A percentile compares a stretch with the other conserved stretches of the same genome.
Evolutionary conservation across 2,888 invertebrate species (phyloP).

Genomic region (Athalia rosae): DNA sequence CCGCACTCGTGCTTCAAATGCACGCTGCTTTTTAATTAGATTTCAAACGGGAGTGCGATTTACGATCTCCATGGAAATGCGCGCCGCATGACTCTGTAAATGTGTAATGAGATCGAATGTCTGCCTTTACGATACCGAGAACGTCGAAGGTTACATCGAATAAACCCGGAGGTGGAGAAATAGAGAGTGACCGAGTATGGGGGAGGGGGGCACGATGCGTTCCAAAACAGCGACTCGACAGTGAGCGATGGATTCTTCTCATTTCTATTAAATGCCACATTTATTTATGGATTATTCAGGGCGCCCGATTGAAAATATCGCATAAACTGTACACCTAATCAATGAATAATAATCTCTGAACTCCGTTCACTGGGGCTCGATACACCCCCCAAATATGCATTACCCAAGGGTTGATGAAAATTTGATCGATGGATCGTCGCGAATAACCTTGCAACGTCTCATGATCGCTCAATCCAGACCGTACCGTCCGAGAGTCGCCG

Average conservation of each 20-base stretch:
- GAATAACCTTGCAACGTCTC: too few species aligned
- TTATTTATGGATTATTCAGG: conserved; percentile 70
- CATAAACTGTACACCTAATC: neutral
- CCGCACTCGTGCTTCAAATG: conserved; percentile 53
- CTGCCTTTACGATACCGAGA: conserved; percentile 27
- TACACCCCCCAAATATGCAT: neutral
- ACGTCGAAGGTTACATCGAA: conserved; percentile 40
- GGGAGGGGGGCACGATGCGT: neutral
- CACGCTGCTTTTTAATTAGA: conserved; percentile 62
- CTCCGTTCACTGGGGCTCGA: neutral
- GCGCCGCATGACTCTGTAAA: too few species aligned
- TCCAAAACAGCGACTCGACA: conserved; percentile 56
- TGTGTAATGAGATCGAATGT: neutral
- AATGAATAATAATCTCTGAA: conserved; percentile 12
- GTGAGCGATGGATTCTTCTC: conserved; percentile 67
- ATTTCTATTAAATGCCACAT: conserved; percentile 70
- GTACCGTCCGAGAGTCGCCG: too few species aligned
- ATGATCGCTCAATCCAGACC: too few species aligned
- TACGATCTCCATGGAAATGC: conserved; percentile 65
- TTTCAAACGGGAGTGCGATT: conserved; percentile 56
- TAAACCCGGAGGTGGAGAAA: conserved; percentile 2
- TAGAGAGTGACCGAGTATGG: neutral
- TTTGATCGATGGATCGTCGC: too few species aligned
- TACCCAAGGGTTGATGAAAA: neutral
- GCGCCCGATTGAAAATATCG: conserved; percentile 8